Percentiles rank a stretch among this genome's conserved stretches.
Conservation (phyloP, 2,113 vertebrate species). For the Lanius collurio region DNA sequence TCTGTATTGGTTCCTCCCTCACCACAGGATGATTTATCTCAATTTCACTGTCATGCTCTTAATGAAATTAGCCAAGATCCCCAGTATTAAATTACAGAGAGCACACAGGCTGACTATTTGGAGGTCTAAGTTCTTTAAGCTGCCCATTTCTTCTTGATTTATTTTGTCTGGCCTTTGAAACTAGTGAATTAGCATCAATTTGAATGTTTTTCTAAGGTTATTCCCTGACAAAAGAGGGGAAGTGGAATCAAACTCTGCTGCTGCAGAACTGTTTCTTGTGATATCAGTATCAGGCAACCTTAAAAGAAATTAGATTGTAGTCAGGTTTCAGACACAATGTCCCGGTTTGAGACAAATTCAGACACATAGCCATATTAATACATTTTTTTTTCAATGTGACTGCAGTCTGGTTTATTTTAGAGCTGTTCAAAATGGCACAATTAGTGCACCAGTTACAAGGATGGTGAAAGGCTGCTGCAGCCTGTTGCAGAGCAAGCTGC, state of each 20-base stretch:
- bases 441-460: background rate
- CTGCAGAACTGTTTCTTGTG: background rate
- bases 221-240: background rate
- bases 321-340: background rate
- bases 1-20: background rate
- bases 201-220: slow-evolving; percentile 48
- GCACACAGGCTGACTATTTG: background rate
- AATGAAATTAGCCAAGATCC: slow-evolving; percentile 45
- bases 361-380: background rate
- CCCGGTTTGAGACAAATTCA: too few relatives aligned
- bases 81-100: slow-evolving; percentile 48
- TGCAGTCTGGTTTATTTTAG: slow-evolving; percentile 2
- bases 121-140: slow-evolving; percentile 19
- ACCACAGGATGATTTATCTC: slow-evolving; percentile 10
- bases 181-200: slow-evolving; percentile 17
- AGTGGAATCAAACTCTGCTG: slow-evolving; percentile 8
- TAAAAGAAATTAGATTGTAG: slow-evolving; percentile 41
- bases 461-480: background rate
- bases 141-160: slow-evolving; percentile 33
- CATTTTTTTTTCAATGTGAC: background rate
- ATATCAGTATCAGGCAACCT: background rate
- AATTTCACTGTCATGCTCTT: slow-evolving; percentile 20
- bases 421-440: background rate
- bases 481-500: background rate
- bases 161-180: slow-evolving; percentile 43